phyloP scores from a whole-genome alignment of 2,797 vertebrate genomes.

The Takifugu rubripes region DNA sequence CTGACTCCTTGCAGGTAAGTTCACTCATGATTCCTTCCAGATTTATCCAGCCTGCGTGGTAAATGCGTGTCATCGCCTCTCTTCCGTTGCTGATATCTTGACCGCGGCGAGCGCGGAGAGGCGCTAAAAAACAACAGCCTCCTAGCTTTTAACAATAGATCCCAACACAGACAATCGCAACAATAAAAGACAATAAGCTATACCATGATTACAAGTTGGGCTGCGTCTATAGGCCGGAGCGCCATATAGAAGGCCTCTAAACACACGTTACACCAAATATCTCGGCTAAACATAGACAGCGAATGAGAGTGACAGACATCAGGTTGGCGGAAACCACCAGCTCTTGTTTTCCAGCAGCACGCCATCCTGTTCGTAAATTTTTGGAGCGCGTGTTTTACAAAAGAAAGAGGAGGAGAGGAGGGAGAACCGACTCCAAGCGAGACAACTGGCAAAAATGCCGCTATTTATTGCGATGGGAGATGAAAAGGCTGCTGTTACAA shows the following conservation, averaged over 20 bases:
- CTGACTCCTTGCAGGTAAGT: constrained; percentile 54
- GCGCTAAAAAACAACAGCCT: constrained; percentile 1
- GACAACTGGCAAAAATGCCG: constrained; percentile 74
- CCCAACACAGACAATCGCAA: constrained; percentile 22
- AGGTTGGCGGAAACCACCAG: constrained; percentile 26
- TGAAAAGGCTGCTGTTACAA: constrained; percentile 75
- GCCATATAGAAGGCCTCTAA: constrained; percentile 66
- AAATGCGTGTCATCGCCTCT: constrained; percentile 30
- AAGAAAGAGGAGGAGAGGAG: constrained; percentile 48
- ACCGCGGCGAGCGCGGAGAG: background rate
- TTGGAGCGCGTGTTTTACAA: constrained; percentile 49
- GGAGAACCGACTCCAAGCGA: background rate
- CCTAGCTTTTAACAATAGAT: constrained; percentile 18
- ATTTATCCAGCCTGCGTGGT: constrained; percentile 17
- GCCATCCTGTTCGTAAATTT: constrained; percentile 52
- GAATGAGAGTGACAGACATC: constrained; percentile 58
- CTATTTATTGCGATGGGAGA: constrained; percentile 70
- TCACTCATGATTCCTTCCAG: constrained; percentile 38
- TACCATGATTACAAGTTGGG: constrained; percentile 61
- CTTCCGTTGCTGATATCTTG: background rate
- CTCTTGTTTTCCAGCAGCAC: constrained; percentile 28
- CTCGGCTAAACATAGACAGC: constrained; percentile 62
- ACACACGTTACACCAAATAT: constrained; percentile 55
- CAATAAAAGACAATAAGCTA: constrained; percentile 55
- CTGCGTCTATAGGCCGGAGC: constrained; percentile 49